Evolutionary conservation across 2,888 invertebrate genomes (phyloP).

Genomic region (Abscondita cerata): DNA sequence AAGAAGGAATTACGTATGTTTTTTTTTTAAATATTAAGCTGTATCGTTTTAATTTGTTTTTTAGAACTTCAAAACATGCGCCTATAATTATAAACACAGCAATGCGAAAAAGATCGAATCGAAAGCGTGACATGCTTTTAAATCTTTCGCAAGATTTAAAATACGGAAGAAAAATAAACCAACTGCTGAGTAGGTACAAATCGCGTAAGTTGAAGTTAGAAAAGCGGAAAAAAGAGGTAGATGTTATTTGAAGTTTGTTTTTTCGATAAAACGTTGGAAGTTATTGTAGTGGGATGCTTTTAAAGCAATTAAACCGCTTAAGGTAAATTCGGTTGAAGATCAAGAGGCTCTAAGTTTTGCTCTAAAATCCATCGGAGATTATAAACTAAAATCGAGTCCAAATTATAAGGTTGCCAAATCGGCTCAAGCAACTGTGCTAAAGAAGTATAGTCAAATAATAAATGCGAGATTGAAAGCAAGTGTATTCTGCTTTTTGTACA

Average conservation of each 20-base stretch:
- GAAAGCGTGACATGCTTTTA: conserved; percentile 59
- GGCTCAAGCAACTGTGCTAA: conserved; percentile 62
- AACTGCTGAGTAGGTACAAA: conserved; percentile 63
- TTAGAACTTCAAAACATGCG: too few species aligned
- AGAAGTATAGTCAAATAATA: conserved; percentile 70
- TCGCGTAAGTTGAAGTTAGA: conserved; percentile 59
- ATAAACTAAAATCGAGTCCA: conserved; percentile 74
- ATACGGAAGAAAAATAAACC: conserved; percentile 62
- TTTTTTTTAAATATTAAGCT: too few species aligned
- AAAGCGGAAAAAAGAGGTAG: conserved; percentile 59
- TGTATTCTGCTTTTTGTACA: background rate
- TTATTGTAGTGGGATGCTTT: conserved; percentile 74
- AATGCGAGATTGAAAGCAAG: conserved; percentile 45
- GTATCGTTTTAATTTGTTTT: too few species aligned
- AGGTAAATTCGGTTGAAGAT: conserved; percentile 73
- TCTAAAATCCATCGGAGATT: conserved; percentile 77
- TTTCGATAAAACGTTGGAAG: too few species aligned
- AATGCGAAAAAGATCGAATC: conserved; percentile 46
- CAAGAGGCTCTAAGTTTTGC: conserved; percentile 72
- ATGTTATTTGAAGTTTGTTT: conserved; percentile 14
- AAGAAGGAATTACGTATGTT: background rate
- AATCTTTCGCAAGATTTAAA: conserved; percentile 53
- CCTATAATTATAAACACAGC: conserved; percentile 5
- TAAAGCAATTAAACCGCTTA: conserved; percentile 67
- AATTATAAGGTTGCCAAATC: conserved; percentile 66